Evolutionary conservation across 2,888 invertebrate genomes (phyloP).

Genomic region (Apotomis turbidana): DNA sequence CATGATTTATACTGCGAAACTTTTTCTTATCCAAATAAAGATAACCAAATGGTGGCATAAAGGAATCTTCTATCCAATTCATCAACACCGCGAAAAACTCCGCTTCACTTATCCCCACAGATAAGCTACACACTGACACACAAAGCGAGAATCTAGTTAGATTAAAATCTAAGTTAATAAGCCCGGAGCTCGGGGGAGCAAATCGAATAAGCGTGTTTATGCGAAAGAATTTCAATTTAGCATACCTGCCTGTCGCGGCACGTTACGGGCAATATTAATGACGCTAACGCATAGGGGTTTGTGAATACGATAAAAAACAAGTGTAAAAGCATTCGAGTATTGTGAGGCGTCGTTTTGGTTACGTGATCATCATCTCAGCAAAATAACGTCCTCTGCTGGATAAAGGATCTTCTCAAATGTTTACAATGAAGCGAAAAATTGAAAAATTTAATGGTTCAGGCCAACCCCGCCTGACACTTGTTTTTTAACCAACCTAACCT

Average conservation of each 20-base stretch:
- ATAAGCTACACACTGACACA: background rate
- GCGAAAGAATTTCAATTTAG: slow-evolving; percentile 75
- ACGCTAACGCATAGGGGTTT: slow-evolving; percentile 49
- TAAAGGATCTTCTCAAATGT: too few species aligned
- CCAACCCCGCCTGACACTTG: too few species aligned
- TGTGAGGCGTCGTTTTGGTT: too few species aligned
- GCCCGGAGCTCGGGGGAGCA: slow-evolving; percentile 52
- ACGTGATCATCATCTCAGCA: too few species aligned
- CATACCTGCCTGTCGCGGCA: slow-evolving; percentile 65
- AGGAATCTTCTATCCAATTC: slow-evolving; percentile 21
- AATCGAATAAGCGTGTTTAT: slow-evolving; percentile 73
- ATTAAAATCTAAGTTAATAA: slow-evolving; percentile 41
- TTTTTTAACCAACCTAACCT: too few species aligned
- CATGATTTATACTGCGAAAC: too few species aligned
- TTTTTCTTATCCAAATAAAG: background rate
- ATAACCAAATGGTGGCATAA: background rate
- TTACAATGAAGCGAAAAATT: too few species aligned
- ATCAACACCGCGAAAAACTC: slow-evolving; percentile 15
- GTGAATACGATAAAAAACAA: slow-evolving; percentile 14
- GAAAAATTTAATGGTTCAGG: too few species aligned
- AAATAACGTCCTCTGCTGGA: too few species aligned
- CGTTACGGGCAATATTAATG: slow-evolving; percentile 75
- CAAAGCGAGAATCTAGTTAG: slow-evolving; percentile 33
- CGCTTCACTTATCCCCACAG: slow-evolving; percentile 2
- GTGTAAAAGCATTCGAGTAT: background rate